phyloP scores from a whole-genome alignment of 2,888 invertebrate genomes.

The Heterodera filipjevi region DNA sequence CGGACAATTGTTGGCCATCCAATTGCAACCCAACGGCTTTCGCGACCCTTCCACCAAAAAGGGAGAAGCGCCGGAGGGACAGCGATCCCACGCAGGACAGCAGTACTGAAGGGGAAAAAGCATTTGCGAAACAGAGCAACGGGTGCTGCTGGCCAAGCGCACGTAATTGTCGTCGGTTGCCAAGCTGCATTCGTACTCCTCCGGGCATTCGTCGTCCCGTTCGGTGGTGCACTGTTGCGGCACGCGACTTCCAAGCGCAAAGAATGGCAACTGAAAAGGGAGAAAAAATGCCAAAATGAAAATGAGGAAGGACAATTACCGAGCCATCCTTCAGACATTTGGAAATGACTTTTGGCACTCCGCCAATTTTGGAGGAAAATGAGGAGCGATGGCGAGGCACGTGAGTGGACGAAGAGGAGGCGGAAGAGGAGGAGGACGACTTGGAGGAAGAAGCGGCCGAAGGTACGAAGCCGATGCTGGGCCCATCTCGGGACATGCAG shows the following conservation, averaged over 20 bases:
- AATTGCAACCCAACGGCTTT: constrained; percentile 55
- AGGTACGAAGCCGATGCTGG: constrained; percentile 16
- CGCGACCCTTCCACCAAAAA: constrained; percentile 51
- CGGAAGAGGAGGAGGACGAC: neutral
- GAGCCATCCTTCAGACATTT: constrained; percentile 46
- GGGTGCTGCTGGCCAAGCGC: neutral
- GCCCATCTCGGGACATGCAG: constrained; percentile 35
- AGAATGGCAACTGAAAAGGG: constrained; percentile 37
- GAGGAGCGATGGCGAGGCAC: constrained; percentile 8
- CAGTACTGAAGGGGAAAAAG: constrained; percentile 33
- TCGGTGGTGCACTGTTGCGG: constrained; percentile 44
- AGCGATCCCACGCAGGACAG: constrained; percentile 49
- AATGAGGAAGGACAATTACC: neutral
- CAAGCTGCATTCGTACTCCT: constrained; percentile 45
- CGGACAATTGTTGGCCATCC: constrained; percentile 62
- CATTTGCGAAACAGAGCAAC: neutral
- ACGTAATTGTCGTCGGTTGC: constrained; percentile 45
- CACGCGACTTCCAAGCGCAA: constrained; percentile 46
- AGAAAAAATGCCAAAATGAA: neutral
- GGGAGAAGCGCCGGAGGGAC: constrained; percentile 47
- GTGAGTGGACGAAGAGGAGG: constrained; percentile 22
- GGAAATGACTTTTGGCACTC: constrained; percentile 42
- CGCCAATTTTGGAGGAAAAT: constrained; percentile 31
- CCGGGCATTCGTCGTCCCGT: constrained; percentile 48
- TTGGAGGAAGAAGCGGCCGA: constrained; percentile 19